These are phyloP conservation scores for Morone saxatilis DNA, from an alignment of 2,113 vertebrate species.

Conservation along the genomic window DNA sequence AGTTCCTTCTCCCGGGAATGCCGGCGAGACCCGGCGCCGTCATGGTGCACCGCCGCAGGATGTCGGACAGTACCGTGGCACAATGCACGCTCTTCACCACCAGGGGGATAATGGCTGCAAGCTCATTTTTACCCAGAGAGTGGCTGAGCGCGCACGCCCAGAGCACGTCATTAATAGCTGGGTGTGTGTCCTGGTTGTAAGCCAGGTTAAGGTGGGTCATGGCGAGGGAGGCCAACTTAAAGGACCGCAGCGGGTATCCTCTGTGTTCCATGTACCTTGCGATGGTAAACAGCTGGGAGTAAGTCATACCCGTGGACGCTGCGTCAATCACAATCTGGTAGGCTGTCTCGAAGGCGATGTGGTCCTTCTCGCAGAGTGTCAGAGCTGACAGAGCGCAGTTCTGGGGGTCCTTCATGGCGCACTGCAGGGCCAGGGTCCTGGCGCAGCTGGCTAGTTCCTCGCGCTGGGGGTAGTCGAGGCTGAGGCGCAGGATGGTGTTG, in stretches of 20 bases:
- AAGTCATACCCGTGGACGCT: constrained; percentile 95
- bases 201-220: constrained; percentile 99
- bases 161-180: constrained; percentile 98
- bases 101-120: constrained; percentile 95
- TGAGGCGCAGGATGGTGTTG: constrained; percentile 96
- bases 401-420: constrained; percentile 98
- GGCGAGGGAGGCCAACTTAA: constrained; percentile 96
- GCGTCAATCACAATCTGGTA: constrained; percentile 98
- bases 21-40: constrained; percentile 95
- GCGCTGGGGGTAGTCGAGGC: constrained; percentile 95
- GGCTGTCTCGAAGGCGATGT: constrained; percentile 98
- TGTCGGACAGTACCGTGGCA: constrained; percentile 97
- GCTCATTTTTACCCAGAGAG: constrained; percentile 98
- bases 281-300: constrained; percentile 98
- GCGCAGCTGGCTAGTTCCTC: constrained; percentile 98
- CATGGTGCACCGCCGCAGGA: constrained; percentile 96
- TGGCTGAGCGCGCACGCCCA: constrained; percentile 99
- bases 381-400: constrained; percentile 98
- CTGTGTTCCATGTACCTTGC: constrained; percentile 99
- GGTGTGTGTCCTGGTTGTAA: constrained; percentile 99
- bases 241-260: constrained; percentile 96
- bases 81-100: constrained; percentile 99
- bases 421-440: constrained; percentile 94
- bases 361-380: constrained; percentile 98
- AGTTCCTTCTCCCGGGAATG: constrained; percentile 96